Evolutionary conservation across 2,888 invertebrate species (phyloP).

Genomic region (Branchipolynoe longqiensis): DNA sequence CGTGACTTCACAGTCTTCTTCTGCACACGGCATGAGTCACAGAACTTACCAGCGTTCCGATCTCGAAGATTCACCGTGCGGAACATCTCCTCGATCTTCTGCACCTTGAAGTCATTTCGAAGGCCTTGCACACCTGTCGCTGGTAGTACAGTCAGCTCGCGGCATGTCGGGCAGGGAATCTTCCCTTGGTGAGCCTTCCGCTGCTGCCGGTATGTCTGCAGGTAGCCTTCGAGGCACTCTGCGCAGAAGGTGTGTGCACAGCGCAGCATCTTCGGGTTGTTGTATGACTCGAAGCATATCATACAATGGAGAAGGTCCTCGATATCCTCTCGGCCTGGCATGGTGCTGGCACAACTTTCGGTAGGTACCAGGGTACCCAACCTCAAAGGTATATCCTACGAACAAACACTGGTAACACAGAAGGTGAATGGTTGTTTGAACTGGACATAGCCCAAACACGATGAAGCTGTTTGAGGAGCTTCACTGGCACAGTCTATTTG

Average conservation of each 20-base stretch:
- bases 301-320: slow-evolving; percentile 70
- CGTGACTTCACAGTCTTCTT: slow-evolving; percentile 63
- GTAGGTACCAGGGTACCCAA: neutral
- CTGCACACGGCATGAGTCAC: slow-evolving; percentile 66
- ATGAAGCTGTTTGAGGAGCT: no score
- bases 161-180: slow-evolving; percentile 70
- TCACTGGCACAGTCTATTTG: no score
- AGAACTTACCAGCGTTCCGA: slow-evolving; percentile 39
- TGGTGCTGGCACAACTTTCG: neutral
- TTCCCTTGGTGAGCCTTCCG: slow-evolving; percentile 66
- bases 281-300: slow-evolving; percentile 70
- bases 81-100: slow-evolving; percentile 70
- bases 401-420: no score
- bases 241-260: slow-evolving; percentile 69
- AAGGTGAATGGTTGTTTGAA: neutral
- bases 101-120: slow-evolving; percentile 69
- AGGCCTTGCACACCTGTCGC: slow-evolving; percentile 66
- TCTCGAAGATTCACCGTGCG: slow-evolving; percentile 63
- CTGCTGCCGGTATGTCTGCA: slow-evolving; percentile 67
- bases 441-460: no score
- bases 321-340: slow-evolving; percentile 56
- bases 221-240: slow-evolving; percentile 68
- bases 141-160: slow-evolving; percentile 69
- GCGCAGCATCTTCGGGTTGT: slow-evolving; percentile 69
- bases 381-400: no score